A percentile compares a stretch with the other conserved stretches of the same genome.
Conservation (phyloP, 2,888 invertebrate species). For the Drosophila percnosoma region DNA sequence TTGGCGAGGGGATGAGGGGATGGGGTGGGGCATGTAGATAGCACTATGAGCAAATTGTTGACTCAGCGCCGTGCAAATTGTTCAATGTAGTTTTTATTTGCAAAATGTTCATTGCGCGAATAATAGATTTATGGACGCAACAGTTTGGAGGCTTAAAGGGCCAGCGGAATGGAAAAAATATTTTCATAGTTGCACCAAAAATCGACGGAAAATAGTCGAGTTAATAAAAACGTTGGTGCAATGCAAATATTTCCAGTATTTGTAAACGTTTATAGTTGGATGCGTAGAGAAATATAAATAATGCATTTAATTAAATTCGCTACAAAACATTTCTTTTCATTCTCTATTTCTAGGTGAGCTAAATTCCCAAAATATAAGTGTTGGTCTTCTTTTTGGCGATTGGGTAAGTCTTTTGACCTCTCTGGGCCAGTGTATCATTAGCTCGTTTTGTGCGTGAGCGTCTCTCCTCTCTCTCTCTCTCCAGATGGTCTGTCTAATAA, state of each 20-base stretch:
- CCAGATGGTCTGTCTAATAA: conserved; percentile 47
- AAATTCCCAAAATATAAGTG: neutral
- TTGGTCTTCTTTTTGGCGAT: neutral
- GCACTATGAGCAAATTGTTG: conserved; percentile 62
- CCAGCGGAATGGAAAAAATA: conserved; percentile 7
- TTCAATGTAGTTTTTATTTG: conserved; percentile 62
- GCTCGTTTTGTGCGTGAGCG: conserved; percentile 32
- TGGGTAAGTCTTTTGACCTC: conserved; percentile 69
- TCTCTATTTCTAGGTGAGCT: conserved; percentile 53
- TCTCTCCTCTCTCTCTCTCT: conserved; percentile 5
- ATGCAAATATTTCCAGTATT: neutral
- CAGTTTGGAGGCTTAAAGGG: conserved; percentile 16
- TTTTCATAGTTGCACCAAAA: conserved; percentile 27
- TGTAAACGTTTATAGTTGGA: neutral
- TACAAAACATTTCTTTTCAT: neutral
- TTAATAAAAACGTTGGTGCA: neutral
- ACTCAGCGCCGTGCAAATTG: conserved; percentile 71
- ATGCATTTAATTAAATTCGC: neutral
- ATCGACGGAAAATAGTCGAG: conserved; percentile 8
- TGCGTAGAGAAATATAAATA: neutral
- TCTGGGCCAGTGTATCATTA: conserved; percentile 36
- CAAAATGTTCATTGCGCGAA: conserved; percentile 45
- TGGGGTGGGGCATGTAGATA: neutral
- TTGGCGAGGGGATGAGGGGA: neutral
- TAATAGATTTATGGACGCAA: conserved; percentile 64